Evolutionary conservation across 2,888 invertebrate genomes (phyloP).

Genomic region (Gisinianus flammeolus): DNA sequence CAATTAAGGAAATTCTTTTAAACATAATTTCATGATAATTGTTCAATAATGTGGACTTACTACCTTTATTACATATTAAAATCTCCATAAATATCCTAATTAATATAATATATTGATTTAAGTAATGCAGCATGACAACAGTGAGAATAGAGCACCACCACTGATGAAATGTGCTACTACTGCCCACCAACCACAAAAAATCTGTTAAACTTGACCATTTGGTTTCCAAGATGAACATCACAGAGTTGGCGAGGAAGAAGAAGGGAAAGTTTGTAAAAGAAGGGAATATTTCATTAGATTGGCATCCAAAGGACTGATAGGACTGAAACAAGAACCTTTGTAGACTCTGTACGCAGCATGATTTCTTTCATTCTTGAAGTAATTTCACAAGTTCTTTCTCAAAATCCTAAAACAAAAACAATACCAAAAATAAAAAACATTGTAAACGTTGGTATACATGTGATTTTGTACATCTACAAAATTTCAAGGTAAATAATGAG

Average conservation of each 20-base stretch:
- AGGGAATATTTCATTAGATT: not conserved
- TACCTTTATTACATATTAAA: slow-evolving; percentile 25
- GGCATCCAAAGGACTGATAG: not conserved
- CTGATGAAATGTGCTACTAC: not conserved
- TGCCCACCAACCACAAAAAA: not conserved
- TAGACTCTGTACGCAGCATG: not conserved
- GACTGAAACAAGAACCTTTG: not conserved
- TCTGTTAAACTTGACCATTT: slow-evolving; percentile 15
- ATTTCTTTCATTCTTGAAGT: slow-evolving; percentile 18
- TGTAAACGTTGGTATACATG: too few relatives aligned
- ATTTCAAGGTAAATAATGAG: too few relatives aligned
- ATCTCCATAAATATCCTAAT: not conserved
- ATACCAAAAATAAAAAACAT: slow-evolving; percentile 18
- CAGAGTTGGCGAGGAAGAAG: not conserved
- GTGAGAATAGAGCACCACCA: too few relatives aligned
- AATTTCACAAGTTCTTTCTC: slow-evolving; percentile 33
- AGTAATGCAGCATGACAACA: not conserved
- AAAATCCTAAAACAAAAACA: slow-evolving; percentile 24
- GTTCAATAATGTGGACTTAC: slow-evolving; percentile 12
- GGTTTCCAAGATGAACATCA: slow-evolving; percentile 22
- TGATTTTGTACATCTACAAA: too few relatives aligned
- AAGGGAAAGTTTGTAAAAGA: not conserved
- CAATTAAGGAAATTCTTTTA: too few relatives aligned
- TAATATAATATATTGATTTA: not conserved
- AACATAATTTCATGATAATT: too few relatives aligned